Percentiles rank a stretch among this genome's conserved stretches.
phyloP scores from a whole-genome alignment of 2,888 invertebrate species.

The Aproaerema taeniolella region DNA sequence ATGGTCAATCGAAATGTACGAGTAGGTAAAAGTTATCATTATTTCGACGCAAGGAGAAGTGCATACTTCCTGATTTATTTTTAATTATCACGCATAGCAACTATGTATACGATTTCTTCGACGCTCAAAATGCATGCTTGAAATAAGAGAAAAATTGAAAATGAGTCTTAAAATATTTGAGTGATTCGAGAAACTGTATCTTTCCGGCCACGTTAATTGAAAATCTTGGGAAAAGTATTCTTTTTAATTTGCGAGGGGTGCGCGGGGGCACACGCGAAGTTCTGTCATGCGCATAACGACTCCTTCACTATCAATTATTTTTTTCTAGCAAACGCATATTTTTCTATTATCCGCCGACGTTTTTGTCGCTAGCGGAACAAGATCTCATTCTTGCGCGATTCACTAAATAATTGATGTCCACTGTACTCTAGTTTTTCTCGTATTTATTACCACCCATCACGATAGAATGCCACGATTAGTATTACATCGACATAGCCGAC shows the following conservation, averaged over 20 bases:
- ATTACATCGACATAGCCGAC: constrained; percentile 2
- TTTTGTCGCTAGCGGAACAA: constrained; percentile 22
- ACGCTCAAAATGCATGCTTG: too few species aligned
- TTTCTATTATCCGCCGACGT: constrained; percentile 21
- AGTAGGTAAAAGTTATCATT: too few species aligned
- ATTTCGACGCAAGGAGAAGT: too few species aligned
- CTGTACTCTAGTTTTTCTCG: constrained; percentile 12
- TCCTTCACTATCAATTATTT: constrained; percentile 23
- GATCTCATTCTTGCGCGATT: constrained; percentile 19
- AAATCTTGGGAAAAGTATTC: constrained; percentile 14
- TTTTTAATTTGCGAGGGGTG: constrained; percentile 7
- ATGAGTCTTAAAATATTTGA: too few species aligned
- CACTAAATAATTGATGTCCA: constrained; percentile 19
- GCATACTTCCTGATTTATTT: too few species aligned
- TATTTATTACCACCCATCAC: constrained; percentile 5
- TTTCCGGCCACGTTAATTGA: constrained; percentile 22
- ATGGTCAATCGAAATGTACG: too few species aligned
- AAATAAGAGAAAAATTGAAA: too few species aligned
- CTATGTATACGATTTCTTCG: too few species aligned
- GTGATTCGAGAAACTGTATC: constrained; percentile 2
- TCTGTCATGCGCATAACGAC: constrained; percentile 28
- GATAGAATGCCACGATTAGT: constrained; percentile 5
- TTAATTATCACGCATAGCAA: too few species aligned
- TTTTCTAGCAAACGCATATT: constrained; percentile 22
- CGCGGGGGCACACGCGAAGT: constrained; percentile 15